Percentiles rank a stretch among this genome's conserved stretches.
Conservation (phyloP, 1,140 invertebrate genomes). For the Anastrepha obliqua region DNA sequence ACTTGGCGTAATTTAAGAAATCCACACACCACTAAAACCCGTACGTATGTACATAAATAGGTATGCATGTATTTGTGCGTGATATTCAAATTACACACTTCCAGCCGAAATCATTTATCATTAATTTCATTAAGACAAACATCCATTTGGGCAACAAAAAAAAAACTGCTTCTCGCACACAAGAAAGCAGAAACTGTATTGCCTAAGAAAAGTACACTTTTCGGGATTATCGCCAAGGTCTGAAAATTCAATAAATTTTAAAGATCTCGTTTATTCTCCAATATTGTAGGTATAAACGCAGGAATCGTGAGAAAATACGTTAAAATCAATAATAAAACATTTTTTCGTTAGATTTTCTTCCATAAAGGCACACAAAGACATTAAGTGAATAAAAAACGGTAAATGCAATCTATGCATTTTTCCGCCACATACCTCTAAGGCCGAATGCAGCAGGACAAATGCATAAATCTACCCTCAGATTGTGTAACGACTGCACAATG, state of each 20-base stretch:
- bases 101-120: not conserved
- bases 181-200: not conserved
- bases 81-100: not conserved
- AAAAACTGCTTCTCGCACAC: not conserved
- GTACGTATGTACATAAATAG: too few species aligned
- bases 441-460: constrained; percentile 42
- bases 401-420: constrained; percentile 50
- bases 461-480: constrained; percentile 52
- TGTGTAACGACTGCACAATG: constrained; percentile 48
- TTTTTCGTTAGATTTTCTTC: constrained; percentile 21
- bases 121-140: not conserved
- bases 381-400: constrained; percentile 50
- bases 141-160: not conserved
- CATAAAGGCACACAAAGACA: constrained; percentile 47
- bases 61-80: not conserved
- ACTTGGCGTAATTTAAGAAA: too few species aligned
- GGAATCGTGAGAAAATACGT: constrained; percentile 49
- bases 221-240: not conserved
- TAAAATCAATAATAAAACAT: not conserved
- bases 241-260: constrained; percentile 4
- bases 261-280: constrained; percentile 4
- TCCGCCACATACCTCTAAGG: not conserved
- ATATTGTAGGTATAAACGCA: not conserved
- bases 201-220: not conserved
- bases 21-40: too few species aligned